Conservation (phyloP, 2,113 vertebrate genomes). For the Leptocoma aspasia region DNA sequence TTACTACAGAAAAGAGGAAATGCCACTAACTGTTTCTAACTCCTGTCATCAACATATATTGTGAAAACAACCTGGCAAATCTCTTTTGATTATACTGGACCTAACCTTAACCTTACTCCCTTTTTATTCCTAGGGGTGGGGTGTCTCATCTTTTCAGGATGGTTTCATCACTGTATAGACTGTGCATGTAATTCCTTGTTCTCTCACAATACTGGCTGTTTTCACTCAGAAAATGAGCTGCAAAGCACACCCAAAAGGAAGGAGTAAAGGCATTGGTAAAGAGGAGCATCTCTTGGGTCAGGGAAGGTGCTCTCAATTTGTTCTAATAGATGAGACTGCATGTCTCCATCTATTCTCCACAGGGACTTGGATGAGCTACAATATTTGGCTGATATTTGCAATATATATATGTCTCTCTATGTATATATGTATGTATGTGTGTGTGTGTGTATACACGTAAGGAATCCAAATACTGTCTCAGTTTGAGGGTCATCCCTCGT, state of each 20-base stretch:
- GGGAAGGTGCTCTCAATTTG: neutral
- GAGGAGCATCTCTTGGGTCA: neutral
- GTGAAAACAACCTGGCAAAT: neutral
- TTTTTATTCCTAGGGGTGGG: neutral
- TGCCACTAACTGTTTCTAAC: neutral
- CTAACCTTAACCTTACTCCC: neutral
- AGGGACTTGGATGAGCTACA: neutral
- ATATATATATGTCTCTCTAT: fast-evolving
- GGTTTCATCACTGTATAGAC: neutral
- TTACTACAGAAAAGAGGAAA: conserved; percentile 4
- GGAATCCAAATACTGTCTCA: neutral
- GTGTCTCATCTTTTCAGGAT: neutral
- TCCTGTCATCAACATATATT: neutral
- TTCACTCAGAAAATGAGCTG: neutral
- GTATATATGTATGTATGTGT: fast-evolving
- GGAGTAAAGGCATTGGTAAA: neutral
- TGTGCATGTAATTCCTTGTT: neutral
- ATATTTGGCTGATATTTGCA: neutral
- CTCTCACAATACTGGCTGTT: neutral
- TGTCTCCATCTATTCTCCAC: neutral
- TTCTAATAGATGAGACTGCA: neutral
- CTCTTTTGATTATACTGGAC: neutral
- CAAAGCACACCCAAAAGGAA: neutral
- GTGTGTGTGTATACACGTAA: neutral
- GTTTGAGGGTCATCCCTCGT: neutral